These are phyloP conservation scores for Lithobates pipiens DNA, from an alignment of 2,797 vertebrate species.

Conservation along the genomic window DNA sequence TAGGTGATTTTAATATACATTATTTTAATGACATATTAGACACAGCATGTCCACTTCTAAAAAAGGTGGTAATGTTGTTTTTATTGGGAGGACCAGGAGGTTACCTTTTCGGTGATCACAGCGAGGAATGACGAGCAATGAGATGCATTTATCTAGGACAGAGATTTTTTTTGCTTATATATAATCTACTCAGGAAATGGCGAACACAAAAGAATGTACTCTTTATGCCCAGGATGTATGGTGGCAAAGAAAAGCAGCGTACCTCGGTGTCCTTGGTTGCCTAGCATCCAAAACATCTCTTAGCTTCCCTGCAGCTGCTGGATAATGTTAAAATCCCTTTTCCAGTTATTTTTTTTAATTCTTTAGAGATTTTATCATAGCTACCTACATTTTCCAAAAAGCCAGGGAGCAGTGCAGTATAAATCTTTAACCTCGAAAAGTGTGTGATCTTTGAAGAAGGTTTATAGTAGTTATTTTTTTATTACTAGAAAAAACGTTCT, in stretches of 20 bases:
- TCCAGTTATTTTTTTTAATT: slow-evolving; percentile 38
- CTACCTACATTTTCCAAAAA: slow-evolving; percentile 5
- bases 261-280: slow-evolving; percentile 58
- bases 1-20: not conserved
- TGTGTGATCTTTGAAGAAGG: not conserved
- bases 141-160: slow-evolving; percentile 45
- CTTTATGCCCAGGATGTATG: slow-evolving; percentile 48
- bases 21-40: not conserved
- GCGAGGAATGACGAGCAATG: not conserved
- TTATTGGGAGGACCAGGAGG: slow-evolving; percentile 1
- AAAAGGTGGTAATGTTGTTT: not conserved
- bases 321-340: slow-evolving; percentile 49
- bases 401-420: not conserved
- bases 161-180: slow-evolving; percentile 41
- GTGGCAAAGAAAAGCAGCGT: slow-evolving; percentile 54
- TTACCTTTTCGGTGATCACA: slow-evolving; percentile 21
- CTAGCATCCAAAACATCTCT: slow-evolving; percentile 60
- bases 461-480: not conserved
- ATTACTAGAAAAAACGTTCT: not conserved
- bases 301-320: slow-evolving; percentile 51
- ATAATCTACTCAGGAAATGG: slow-evolving; percentile 42
- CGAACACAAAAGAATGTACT: slow-evolving; percentile 55
- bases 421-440: not conserved
- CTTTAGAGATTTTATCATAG: slow-evolving; percentile 32
- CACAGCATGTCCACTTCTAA: not conserved